Base-by-base conservation (phyloP, 2,113 vertebrate genomes). In the Sinocyclocheilus anophthalmus region DNA sequence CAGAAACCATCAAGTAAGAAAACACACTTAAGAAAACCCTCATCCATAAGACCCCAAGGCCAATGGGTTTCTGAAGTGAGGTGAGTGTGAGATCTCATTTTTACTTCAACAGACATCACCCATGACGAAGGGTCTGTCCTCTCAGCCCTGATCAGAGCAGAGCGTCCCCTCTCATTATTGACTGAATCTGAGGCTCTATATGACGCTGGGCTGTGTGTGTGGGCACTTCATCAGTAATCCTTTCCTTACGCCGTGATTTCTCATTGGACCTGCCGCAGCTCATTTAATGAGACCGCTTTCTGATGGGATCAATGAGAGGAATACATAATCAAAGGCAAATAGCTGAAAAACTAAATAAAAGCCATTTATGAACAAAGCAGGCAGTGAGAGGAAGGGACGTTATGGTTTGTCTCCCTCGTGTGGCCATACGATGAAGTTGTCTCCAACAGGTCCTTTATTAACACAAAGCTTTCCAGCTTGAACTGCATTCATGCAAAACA, bases 371-470 rank as follows among this genome's bases (percentile, higher is more conserved):
- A 78, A 78, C 26, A 11, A 20, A n/a, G 10, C 1, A 57, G 1
- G 5, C 6, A 22, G 9, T 2, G 26, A 37, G 50, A 78, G 53
- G 18, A 57, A 20, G 1, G 3, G 30, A 39, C 5, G 55, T 42
- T n/a, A 81, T 85, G 50, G 79, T 90, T 84, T 90, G 86, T 88
- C 89, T 86, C 89, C 89, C 88, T 86, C 88, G 14, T 83, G 89
- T 90, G 89, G 88, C 24, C 30, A 59, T 42, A 8, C 12, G 45
- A 48, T 48, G 2, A 1, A 45, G 24, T n/a, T 48, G n/a, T 55
- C 30, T 77, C 45, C 4, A 33, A 37, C 76, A 53, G 14, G 75
- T 37, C 18, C 5, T 33, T 78, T 16, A 2, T 5, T 53, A 76
- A 10, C n/a, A 50, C 48, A 50, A 50, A 50, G 48, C 48, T 50